Base-by-base conservation (phyloP, 2,797 vertebrate species). In the Phrynocephalus vlangalii region DNA sequence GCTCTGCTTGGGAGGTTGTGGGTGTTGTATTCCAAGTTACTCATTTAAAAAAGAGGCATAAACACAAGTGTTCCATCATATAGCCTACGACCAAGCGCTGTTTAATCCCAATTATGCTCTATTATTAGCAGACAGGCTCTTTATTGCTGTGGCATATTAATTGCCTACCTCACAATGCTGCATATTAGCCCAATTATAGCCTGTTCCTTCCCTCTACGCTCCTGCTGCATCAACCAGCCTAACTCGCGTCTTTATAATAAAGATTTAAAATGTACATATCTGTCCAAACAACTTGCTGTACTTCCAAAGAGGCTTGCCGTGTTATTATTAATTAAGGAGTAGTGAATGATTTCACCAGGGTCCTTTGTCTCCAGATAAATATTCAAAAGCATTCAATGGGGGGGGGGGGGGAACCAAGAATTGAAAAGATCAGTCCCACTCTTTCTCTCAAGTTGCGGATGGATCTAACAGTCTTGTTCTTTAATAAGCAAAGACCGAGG, bases 131-230 rank as follows among this genome's bases (percentile, higher is more conserved):
- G 91, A 84, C 94, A 95, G 93, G 91, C 92, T 93, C 94, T 96
- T 96, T 96, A 95, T 97, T 96, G 92, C 87, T 79, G 9, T 87
- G 90, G 92, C 96, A 94, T 94, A 96, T 96, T 97, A 96, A 97
- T 96, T 97, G 94, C 92, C 95, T 92, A 91, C 89, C 91, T 88
- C 94, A 91, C 94, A 91, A 86, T 92, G 92, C 84, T 91, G 89
- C 92, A 93, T 96, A 97, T 97, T 97, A 97, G 95, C 95, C 94
- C 91, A 95, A 96, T 97, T 95, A 96, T 30, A 90, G 94, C 91
- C 91, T 93, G 84, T 70, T 80, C 92, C 92, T 93, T 79, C 33
- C 30, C 10, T 56, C 52, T 38, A 11, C 38, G 30, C 71, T 83
- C 2, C 22, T 24, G 5, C 60, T 33, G 3, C 78, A 81, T 66